Evolutionary conservation across 2,113 vertebrate genomes (phyloP), one percentile per base, ranked within the genome.

Genomic region (Noturus placidus): DNA sequence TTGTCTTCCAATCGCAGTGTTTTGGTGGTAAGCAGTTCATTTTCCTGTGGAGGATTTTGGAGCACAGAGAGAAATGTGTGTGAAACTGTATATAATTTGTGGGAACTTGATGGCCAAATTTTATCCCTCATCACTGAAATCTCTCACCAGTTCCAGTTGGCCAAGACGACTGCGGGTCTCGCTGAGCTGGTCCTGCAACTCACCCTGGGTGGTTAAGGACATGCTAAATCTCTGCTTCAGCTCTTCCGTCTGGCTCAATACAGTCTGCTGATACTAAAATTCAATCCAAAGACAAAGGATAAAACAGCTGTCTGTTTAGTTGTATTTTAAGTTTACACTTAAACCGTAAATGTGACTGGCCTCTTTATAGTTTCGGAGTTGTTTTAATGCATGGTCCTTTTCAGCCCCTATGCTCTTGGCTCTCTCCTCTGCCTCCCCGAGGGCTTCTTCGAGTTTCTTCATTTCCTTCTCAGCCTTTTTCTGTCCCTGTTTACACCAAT

Each of bases 21-120:
- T 87, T 95, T 93, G 69, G 94, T 92, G 2, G 93, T 93, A 70
- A 96, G 87, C 50, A 93, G 86, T 5, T 94, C 94, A 87, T 94
- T 95, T 82, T 96, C 95, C 96, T 96, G 90, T 80, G 2, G 30
- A 86, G 52, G 86, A 85, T 57, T 61, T 35, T 72, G 83, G 50
- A 52, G 19, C 27, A 72, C n/a, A 85, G 14, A 78, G 27, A 38
- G 33, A 54, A 61, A 76, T 0, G 10, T 38, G 13, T 27, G 22
- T 76, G n/a, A 52, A 59, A 81, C n/a, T 20, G 22, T 82, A 3
- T 6, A 79, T 79, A 0, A 79, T 56, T 79, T 14, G 7, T 78
- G 30, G 1, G 3, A 38, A 81, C 38, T 25, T 59, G 19, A 57
- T 57, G 3, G 2, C 2, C 1, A 10, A 13, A 38, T 13, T 38